Evolutionary conservation across 2,797 vertebrate genomes (phyloP).

Genomic region (Brachymystax lenok): DNA sequence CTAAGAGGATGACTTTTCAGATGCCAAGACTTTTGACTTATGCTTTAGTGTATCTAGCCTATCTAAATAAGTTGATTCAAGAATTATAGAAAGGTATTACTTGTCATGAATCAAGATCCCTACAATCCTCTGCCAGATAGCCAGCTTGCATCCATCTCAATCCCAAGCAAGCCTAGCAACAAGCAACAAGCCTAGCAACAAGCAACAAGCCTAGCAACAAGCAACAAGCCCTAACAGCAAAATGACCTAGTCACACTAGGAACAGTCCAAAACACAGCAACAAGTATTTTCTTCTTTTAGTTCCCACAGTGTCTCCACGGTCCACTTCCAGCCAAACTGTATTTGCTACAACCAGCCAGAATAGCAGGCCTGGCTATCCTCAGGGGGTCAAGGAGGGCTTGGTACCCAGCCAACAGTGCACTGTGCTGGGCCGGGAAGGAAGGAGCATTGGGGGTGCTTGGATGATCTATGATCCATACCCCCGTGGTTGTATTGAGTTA

Average conservation of each 20-base stretch:
- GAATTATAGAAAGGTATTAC: background rate
- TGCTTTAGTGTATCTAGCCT: background rate
- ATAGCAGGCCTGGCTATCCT: slow-evolving; percentile 47
- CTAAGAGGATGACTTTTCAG: background rate
- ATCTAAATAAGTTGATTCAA: background rate
- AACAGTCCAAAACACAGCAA: slow-evolving; percentile 3
- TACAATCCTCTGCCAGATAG: background rate
- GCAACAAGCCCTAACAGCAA: no score
- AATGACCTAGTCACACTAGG: no score
- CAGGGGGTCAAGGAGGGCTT: slow-evolving; percentile 35
- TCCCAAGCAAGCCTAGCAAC: background rate
- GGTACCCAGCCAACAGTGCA: slow-evolving; percentile 39
- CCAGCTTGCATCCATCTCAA: background rate
- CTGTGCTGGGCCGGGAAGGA: slow-evolving; percentile 26
- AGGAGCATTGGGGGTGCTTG: slow-evolving; percentile 16
- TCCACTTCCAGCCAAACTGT: slow-evolving; percentile 45
- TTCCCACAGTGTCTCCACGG: slow-evolving; percentile 42
- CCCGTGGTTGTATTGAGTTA: slow-evolving; percentile 19
- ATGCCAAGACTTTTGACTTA: background rate
- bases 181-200: no score
- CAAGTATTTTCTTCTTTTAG: slow-evolving; percentile 26
- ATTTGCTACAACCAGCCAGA: slow-evolving; percentile 48
- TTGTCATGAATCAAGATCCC: background rate
- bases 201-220: no score
- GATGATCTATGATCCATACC: background rate